These are phyloP conservation scores for Steinernema khuongi DNA, from an alignment of 1,140 invertebrate genomes.

Conservation along the genomic window DNA sequence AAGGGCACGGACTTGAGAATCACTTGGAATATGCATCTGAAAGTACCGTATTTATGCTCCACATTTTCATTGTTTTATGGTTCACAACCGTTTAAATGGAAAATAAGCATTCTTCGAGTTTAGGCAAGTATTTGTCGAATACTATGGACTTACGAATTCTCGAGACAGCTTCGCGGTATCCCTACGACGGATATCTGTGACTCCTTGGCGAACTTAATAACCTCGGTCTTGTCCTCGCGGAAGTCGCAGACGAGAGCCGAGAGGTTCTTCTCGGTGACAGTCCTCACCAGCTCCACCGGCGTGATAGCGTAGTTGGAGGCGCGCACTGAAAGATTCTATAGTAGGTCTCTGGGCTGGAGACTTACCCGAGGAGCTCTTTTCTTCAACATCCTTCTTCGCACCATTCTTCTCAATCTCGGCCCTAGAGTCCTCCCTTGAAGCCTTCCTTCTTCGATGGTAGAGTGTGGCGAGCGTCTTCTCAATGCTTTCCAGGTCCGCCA, in stretches of 20 bases:
- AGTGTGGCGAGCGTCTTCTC: background rate
- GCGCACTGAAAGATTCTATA: too few relatives aligned
- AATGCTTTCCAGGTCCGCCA: background rate
- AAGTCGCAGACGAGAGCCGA: background rate
- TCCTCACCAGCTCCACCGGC: background rate
- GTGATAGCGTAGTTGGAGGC: background rate
- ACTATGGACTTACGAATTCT: conserved; percentile 6
- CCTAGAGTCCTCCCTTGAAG: background rate
- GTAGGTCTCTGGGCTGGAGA: too few relatives aligned
- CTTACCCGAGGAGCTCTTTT: too few relatives aligned
- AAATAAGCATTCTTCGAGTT: too few relatives aligned
- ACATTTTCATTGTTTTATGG: too few relatives aligned
- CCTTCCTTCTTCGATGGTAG: background rate
- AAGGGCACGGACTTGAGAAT: background rate
- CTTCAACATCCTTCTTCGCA: background rate
- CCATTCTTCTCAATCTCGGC: background rate
- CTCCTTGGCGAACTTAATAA: background rate
- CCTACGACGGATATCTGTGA: background rate
- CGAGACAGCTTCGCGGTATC: background rate
- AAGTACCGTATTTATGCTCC: background rate
- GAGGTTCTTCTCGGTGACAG: background rate
- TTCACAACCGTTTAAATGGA: too few relatives aligned
- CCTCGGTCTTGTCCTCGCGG: background rate
- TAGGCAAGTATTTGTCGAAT: too few relatives aligned
- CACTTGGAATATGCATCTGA: conserved; percentile 1